phyloP scores from a whole-genome alignment of 1,140 invertebrate species.

The Pseudomyrmex dendroicus region DNA sequence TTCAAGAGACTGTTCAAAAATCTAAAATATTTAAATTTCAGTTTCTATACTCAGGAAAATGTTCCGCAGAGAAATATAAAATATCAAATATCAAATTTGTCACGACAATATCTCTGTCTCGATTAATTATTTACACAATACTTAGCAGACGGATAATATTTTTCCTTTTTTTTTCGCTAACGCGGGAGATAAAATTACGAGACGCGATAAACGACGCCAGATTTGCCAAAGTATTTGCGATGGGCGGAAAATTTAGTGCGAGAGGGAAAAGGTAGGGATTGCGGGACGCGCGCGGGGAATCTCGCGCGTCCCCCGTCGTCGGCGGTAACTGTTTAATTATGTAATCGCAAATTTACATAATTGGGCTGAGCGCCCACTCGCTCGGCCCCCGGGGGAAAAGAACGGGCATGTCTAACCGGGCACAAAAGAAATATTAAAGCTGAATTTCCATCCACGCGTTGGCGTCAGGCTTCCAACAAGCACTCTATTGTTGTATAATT shows the following conservation, averaged over 20 bases:
- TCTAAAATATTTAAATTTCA: too few species aligned
- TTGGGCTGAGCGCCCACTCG: slow-evolving; percentile 68
- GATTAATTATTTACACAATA: background rate
- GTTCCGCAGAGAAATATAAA: too few species aligned
- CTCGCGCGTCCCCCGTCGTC: slow-evolving; percentile 28
- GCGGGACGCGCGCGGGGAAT: slow-evolving; percentile 37
- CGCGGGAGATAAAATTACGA: background rate
- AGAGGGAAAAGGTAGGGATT: slow-evolving; percentile 10
- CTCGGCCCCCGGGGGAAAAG: slow-evolving; percentile 36
- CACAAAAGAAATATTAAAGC: slow-evolving; percentile 66
- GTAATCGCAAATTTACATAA: slow-evolving; percentile 79
- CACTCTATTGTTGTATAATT: slow-evolving; percentile 60
- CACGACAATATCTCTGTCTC: too few species aligned
- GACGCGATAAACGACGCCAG: slow-evolving; percentile 4
- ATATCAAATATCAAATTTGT: too few species aligned
- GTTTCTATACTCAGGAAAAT: too few species aligned
- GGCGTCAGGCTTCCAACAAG: slow-evolving; percentile 36
- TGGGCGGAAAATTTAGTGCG: slow-evolving; percentile 28
- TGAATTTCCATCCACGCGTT: slow-evolving; percentile 54
- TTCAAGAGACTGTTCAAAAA: too few species aligned
- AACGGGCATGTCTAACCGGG: slow-evolving; percentile 51
- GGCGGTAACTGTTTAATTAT: slow-evolving; percentile 79
- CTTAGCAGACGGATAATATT: background rate
- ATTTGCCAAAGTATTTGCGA: slow-evolving; percentile 36
- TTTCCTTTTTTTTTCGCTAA: background rate